Percentiles rank a stretch among this genome's conserved stretches.
These are phyloP conservation scores for Dysdera silvatica DNA, from an alignment of 1,140 invertebrate species.

Conservation along the genomic window DNA sequence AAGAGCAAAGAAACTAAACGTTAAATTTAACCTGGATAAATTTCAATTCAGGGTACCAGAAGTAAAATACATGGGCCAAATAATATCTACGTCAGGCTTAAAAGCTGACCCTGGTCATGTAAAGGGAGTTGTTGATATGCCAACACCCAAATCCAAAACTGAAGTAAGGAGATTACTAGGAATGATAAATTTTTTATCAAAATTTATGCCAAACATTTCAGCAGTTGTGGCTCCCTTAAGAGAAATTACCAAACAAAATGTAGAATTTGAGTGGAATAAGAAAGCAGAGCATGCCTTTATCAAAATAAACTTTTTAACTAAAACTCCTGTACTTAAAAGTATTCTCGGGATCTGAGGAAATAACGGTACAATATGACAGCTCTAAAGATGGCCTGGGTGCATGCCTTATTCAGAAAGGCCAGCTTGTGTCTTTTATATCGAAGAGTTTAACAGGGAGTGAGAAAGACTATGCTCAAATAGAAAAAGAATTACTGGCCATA, in stretches of 20 bases:
- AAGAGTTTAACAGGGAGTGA: conserved; percentile 42
- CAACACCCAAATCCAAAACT: no score
- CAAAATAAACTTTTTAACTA: not conserved
- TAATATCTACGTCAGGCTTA: conserved; percentile 1
- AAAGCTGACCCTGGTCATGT: conserved; percentile 41
- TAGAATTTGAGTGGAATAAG: no score
- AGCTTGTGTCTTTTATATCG: conserved; percentile 44
- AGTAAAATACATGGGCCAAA: conserved; percentile 12
- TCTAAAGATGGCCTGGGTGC: conserved; percentile 8
- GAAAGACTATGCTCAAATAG: conserved; percentile 46
- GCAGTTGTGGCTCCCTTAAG: no score
- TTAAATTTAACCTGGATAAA: conserved; percentile 22
- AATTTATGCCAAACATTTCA: no score
- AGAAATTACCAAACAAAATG: no score
- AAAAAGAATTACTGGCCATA: conserved; percentile 48
- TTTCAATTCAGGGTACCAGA: conserved; percentile 19
- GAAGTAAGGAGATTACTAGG: no score
- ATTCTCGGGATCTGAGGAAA: not conserved
- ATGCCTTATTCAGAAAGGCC: conserved; percentile 6
- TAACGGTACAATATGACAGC: conserved; percentile 15
- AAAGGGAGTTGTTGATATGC: conserved; percentile 34
- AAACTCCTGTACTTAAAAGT: conserved; percentile 9
- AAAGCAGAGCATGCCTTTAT: no score
- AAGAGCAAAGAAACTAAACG: not conserved
- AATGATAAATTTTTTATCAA: no score